Evolutionary conservation across 2,113 vertebrate genomes (phyloP), one percentile per base, ranked within the genome.

Genomic region (Turnix velox): DNA sequence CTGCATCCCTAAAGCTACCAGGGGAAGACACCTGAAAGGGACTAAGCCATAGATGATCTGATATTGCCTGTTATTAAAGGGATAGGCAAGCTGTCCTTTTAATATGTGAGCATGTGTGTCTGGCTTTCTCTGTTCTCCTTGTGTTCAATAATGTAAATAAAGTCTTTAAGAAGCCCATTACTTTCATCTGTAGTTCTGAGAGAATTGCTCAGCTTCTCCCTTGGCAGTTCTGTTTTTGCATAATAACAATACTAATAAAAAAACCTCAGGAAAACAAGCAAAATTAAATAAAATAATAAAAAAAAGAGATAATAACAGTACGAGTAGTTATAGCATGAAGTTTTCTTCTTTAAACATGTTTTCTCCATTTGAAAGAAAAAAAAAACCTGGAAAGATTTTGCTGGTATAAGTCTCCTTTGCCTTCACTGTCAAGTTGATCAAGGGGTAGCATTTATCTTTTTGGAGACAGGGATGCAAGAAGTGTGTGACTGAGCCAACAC

Each of bases 131-230:
- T 85, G 65, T 54, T 74, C 68, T 82, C 68, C 48, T 65, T 63
- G 11, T 92, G 75, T 97, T 92, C 93, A 92, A 72, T 95, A 91
- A 95, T 96, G 91, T 82, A 96, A 97, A 96, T 94, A 95, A 77
- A n/a, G 54, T 74, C 88, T 96, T 92, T 94, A 88, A 94, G 93
- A 95, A 97, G 90, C 90, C 88, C 71, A 52, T 96, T 93, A 69
- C 84, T 96, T 97, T 95, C 90, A 96, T 55, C 49, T 84, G 46
- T 65, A 77, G 68, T 91, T 94, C 84, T 95, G 90, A 97, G 78
- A 93, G 79, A 92, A 95, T 94, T 45, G 63, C 78, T 87, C 63
- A 87, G 74, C 28, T 43, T 46, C 18, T 69, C 66, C 57, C 88
- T 46, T 37, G 46, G 55, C 31, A 31, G 72, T 82, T 91, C 78